Evolutionary conservation across 2,888 invertebrate species (phyloP), one percentile per base, ranked within the genome.

Genomic region (Ophraella communa): DNA sequence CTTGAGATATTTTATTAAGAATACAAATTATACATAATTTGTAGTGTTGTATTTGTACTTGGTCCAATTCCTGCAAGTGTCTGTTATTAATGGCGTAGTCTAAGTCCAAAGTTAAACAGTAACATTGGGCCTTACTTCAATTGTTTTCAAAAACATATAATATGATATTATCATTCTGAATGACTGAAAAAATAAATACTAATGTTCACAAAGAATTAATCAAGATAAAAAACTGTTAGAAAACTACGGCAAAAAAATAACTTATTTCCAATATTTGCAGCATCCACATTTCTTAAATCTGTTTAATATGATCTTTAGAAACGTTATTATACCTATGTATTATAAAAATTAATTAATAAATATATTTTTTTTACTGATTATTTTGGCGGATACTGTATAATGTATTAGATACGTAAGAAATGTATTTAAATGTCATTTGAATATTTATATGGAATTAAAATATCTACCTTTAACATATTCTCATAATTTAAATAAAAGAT

Each of bases 121-220:
- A 39, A 5, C 39, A 39, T 39, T 39, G 14, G 14, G 39, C 14
- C 39, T 39, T 0, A 39, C 7, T 1, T 35, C 39, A 10, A 59
- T 14, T 14, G 59, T 59, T 10, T 14, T 23, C n/a, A 59, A 39
- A 42, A 59, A 59, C 51, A 49, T 59, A 27, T 59, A 59, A 42
- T 51, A 59, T 7, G 59, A 59, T 7, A 39, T 20, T 5, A 24
- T 51, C 10, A 51, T 35, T 17, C 51, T 59, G 27, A 44, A 24
- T 4, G 59, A 39, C 59, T 59, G 8, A 27, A 51, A 49, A 5
- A 51, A 39, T 39, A 51, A 49, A 3, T 51, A 51, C 2, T 30
- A 30, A 10, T 30, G 8, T 27, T 8, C 10, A 8, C 10, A 27
- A 27, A n/a, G n/a, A n/a, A n/a, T n/a, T 8, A 8, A 3, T 30